phyloP scores from a whole-genome alignment of 2,797 vertebrate genomes.

The Pseudomugil gertrudae region DNA sequence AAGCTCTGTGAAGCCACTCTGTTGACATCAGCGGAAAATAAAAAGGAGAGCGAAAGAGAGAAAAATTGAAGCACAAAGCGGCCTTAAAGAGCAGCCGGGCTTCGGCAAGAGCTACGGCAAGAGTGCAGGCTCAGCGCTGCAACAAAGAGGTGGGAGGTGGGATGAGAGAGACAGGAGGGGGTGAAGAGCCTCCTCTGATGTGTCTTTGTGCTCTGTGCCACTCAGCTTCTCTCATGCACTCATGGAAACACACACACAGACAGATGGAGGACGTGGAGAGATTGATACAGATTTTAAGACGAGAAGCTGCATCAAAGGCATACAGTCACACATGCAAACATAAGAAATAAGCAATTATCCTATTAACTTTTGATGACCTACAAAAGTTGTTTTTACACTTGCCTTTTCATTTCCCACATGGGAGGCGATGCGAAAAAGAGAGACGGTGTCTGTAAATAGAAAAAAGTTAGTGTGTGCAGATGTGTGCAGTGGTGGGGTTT shows the following conservation, averaged over 20 bases:
- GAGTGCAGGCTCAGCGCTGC: slow-evolving; percentile 82
- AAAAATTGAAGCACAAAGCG: slow-evolving; percentile 71
- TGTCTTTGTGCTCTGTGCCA: slow-evolving; percentile 73
- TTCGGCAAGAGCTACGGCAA: slow-evolving; percentile 61
- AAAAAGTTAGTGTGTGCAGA: slow-evolving; percentile 45
- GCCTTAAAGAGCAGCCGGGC: slow-evolving; percentile 78
- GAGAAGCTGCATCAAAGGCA: slow-evolving; percentile 42
- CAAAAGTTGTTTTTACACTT: slow-evolving; percentile 71
- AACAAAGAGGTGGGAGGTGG: slow-evolving; percentile 74
- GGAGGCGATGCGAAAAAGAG: slow-evolving; percentile 39
- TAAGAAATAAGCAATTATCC: slow-evolving; percentile 79
- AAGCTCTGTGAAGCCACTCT: slow-evolving; percentile 80
- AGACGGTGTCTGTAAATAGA: slow-evolving; percentile 48
- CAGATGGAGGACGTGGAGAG: slow-evolving; percentile 16
- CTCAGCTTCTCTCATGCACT: slow-evolving; percentile 65
- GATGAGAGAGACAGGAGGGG: slow-evolving; percentile 58
- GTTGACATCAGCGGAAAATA: slow-evolving; percentile 84
- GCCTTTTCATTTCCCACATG: slow-evolving; percentile 46
- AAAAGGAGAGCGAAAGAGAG: slow-evolving; percentile 36
- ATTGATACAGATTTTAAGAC: slow-evolving; percentile 50
- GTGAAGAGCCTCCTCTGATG: slow-evolving; percentile 72
- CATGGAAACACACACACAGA: slow-evolving; percentile 38
- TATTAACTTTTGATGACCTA: slow-evolving; percentile 79
- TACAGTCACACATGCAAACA: slow-evolving; percentile 47
- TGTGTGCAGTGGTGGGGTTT: slow-evolving; percentile 31